phyloP scores from a whole-genome alignment of 2,113 vertebrate species.

The Eira barbara region DNA sequence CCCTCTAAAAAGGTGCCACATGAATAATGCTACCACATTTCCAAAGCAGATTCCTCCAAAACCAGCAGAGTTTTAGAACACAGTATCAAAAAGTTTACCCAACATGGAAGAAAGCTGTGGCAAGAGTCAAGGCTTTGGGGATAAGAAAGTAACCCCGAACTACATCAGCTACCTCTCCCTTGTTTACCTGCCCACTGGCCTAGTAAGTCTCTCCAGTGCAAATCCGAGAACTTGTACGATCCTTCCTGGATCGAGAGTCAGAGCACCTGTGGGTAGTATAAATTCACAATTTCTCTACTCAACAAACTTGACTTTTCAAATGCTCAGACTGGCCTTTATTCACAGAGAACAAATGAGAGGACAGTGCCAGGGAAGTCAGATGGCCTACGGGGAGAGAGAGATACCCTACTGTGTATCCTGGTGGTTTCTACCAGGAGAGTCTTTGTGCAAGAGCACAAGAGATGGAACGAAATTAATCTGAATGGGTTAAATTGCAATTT shows the following conservation, averaged over 20 bases:
- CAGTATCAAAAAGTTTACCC: background rate
- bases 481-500: background rate
- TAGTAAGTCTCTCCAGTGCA: background rate
- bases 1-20: background rate
- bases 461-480: background rate
- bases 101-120: background rate
- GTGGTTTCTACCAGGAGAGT: background rate
- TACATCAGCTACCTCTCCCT: background rate
- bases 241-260: background rate
- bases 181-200: background rate
- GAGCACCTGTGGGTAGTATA: background rate
- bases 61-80: background rate
- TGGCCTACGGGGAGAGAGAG: accelerated
- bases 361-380: background rate
- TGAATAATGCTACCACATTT: background rate
- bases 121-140: background rate
- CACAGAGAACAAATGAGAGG: background rate
- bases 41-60: background rate
- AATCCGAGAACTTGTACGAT: background rate
- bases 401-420: accelerated
- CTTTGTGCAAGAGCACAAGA: background rate
- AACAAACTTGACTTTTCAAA: background rate
- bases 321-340: background rate
- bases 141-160: background rate
- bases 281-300: background rate